Evolutionary conservation across 2,797 vertebrate species (phyloP).

Genomic region (Molossus alvarezi): DNA sequence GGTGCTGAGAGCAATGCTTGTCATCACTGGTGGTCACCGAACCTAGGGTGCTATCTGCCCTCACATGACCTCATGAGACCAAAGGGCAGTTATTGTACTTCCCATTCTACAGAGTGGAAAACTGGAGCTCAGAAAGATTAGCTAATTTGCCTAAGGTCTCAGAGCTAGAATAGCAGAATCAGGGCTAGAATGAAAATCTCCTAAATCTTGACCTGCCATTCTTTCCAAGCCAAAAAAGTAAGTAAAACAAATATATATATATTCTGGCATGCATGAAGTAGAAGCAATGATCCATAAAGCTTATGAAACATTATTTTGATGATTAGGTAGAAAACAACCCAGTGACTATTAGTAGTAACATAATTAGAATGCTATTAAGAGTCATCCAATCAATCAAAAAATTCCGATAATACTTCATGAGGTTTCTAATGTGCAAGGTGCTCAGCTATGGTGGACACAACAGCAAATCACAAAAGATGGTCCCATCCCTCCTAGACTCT

Average conservation of each 20-base stretch:
- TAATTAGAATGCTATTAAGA: neutral
- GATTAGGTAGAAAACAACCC: neutral
- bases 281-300: neutral
- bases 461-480: neutral
- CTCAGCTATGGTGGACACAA: neutral
- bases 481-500: neutral
- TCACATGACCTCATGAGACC: neutral
- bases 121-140: neutral
- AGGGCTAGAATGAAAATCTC: neutral
- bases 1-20: neutral
- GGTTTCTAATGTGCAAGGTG: neutral
- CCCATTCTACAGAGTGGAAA: neutral
- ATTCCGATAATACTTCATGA: neutral
- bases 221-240: conserved; percentile 10
- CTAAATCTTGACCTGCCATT: neutral
- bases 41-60: neutral
- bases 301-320: conserved; percentile 1
- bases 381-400: neutral
- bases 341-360: neutral
- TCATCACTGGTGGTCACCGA: neutral
- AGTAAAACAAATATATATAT: neutral
- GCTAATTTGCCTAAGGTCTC: neutral
- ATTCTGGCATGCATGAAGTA: neutral
- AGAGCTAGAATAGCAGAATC: neutral
- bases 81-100: neutral